Evolutionary conservation across 2,797 vertebrate species (phyloP).

Genomic region (Notamacropus eugenii): DNA sequence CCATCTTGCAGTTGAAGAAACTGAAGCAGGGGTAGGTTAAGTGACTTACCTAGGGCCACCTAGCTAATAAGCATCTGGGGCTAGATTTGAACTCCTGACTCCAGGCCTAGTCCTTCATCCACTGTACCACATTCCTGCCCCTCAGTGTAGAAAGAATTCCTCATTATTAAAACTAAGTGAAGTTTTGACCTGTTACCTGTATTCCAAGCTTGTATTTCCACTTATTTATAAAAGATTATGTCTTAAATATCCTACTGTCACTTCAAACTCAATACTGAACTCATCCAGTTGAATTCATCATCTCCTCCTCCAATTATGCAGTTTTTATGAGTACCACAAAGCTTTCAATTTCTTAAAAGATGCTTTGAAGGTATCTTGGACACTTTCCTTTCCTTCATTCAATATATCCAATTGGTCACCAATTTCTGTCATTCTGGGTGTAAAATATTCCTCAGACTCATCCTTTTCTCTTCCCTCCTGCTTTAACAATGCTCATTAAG

Average conservation of each 20-base stretch:
- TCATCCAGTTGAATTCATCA: neutral
- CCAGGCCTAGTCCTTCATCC: neutral
- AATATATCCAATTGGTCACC: neutral
- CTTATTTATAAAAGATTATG: neutral
- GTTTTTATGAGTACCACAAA: neutral
- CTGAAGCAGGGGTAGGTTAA: neutral
- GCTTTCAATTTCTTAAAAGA: no score
- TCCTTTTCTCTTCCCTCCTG: neutral
- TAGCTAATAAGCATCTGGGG: neutral
- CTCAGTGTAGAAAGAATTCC: neutral
- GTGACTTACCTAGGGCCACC: neutral
- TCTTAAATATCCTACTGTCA: neutral
- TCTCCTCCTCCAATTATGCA: neutral
- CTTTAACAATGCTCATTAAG: neutral
- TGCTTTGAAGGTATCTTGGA: neutral
- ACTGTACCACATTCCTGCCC: neutral
- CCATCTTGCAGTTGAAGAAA: neutral
- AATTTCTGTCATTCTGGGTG: neutral
- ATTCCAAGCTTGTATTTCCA: conserved; percentile 4
- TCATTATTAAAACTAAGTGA: neutral
- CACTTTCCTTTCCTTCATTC: neutral
- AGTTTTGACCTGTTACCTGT: neutral
- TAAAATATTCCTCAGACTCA: neutral
- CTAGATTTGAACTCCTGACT: neutral
- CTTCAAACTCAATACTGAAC: neutral